A percentile compares a stretch with the other conserved stretches of the same genome.
Conservation (phyloP, 1,140 invertebrate genomes). For the Metaphire vulgaris region DNA sequence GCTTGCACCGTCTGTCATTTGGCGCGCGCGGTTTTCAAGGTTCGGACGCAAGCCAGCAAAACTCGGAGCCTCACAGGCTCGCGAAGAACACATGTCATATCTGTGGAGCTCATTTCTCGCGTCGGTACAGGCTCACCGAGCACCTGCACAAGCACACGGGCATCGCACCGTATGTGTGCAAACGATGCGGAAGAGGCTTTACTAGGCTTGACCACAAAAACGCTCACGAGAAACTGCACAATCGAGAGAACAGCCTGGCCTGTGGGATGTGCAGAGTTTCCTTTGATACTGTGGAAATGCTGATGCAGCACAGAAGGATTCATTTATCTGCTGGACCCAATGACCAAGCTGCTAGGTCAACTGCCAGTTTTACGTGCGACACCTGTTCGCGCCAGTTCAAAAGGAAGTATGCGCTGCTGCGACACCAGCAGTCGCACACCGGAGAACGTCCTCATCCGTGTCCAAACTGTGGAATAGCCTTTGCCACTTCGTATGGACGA, state of each 20-base stretch:
- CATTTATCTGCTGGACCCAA: no score
- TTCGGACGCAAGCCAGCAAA: no score
- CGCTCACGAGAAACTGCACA: background rate
- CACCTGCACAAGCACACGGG: background rate
- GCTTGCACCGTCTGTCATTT: background rate
- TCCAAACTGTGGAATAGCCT: conserved; percentile 6
- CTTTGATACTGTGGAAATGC: background rate
- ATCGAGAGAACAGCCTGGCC: background rate
- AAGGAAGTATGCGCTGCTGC: background rate
- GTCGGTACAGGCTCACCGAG: background rate
- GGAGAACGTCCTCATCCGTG: conserved; percentile 4
- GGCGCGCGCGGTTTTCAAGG: background rate
- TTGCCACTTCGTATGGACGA: conserved; percentile 5
- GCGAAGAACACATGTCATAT: background rate
- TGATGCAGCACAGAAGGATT: background rate
- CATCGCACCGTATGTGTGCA: background rate
- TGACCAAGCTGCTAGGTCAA: background rate
- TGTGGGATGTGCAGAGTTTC: background rate
- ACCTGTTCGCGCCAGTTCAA: background rate
- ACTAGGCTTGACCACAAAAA: background rate
- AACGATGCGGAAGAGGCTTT: background rate
- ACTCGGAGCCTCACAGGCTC: background rate
- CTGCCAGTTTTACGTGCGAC: background rate
- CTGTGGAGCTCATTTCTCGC: background rate
- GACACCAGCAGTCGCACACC: background rate